Conservation (phyloP, 2,888 invertebrate species). For the Andrena chrysosceles region DNA sequence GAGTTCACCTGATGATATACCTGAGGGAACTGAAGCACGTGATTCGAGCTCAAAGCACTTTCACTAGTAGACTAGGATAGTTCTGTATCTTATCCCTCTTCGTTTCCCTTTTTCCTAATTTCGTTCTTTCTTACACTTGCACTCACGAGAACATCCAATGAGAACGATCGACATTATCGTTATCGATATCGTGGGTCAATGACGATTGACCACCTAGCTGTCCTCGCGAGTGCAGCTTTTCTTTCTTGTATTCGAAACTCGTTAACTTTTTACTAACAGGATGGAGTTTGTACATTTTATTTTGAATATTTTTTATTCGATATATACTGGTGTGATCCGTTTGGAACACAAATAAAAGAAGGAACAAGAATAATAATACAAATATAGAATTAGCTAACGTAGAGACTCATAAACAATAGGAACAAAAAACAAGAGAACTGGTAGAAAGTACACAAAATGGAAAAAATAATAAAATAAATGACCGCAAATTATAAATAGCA, state of each 20-base stretch:
- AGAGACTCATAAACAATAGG: too few species aligned
- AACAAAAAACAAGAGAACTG: too few species aligned
- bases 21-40: slow-evolving; percentile 78
- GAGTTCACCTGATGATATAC: slow-evolving; percentile 80
- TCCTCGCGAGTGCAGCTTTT: neutral
- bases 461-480: too few species aligned
- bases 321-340: too few species aligned
- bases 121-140: slow-evolving; percentile 7
- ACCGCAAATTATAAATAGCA: too few species aligned
- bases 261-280: too few species aligned
- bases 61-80: slow-evolving; percentile 73
- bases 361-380: too few species aligned
- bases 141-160: neutral
- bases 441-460: too few species aligned
- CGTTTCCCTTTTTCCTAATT: slow-evolving; percentile 39
- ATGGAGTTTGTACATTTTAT: too few species aligned
- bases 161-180: slow-evolving; percentile 13
- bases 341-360: too few species aligned
- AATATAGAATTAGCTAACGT: too few species aligned
- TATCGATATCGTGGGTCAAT: slow-evolving; percentile 37
- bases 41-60: slow-evolving; percentile 79
- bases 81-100: slow-evolving; percentile 39
- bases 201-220: slow-evolving; percentile 18
- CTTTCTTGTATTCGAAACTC: neutral
- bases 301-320: too few species aligned